Evolutionary conservation across 1,140 invertebrate species (phyloP), one percentile per base, ranked within the genome.

Genomic region (Lamellibrachia luymesi): DNA sequence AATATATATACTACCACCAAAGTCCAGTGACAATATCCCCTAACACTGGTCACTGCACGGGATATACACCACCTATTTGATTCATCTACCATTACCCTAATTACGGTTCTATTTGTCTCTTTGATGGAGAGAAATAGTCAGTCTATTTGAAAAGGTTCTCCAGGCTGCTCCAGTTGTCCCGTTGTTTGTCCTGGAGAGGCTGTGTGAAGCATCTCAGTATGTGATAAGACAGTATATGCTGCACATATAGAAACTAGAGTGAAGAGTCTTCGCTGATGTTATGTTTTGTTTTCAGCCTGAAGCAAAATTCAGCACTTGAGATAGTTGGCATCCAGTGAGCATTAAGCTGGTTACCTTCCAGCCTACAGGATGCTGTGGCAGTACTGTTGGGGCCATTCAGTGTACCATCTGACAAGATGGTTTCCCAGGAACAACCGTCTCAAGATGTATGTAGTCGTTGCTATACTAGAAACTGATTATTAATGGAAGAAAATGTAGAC

Each of bases 381-480:
- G 4, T 95, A 95, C 92, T 93, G 94, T 49, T 95, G 94, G 94
- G 93, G 94, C 49, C 95, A 95, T 90, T 90, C 93, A 56, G 91
- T 94, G 6, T 95, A 95, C 89, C 95, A 95, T 92, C 94, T 95
- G 2, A 93, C 95, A 17, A 92, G 95, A 93, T 95, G 95, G 95
- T 95, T 95, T 93, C 95, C 95, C 51, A 91, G 93, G 50, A 94
- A 95, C 93, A 95, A 95, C 93, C 94, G 95, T 89, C 91, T 92
- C 10, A 95, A 95, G 93, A 95, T 95, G 95, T 95, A 93, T 94
- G 94, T 95, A 27, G 50, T 80, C 6, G 50, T 50, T 89, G 50
- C 22, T 64, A 25, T 38, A 93, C 50, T 93, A 90, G 4, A 7
- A 49, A 92, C 80, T 10, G 27, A 13, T 38, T 93, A 91, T 51